Base-by-base conservation (phyloP, 2,113 vertebrate species). In the Coreoperca whiteheadi region DNA sequence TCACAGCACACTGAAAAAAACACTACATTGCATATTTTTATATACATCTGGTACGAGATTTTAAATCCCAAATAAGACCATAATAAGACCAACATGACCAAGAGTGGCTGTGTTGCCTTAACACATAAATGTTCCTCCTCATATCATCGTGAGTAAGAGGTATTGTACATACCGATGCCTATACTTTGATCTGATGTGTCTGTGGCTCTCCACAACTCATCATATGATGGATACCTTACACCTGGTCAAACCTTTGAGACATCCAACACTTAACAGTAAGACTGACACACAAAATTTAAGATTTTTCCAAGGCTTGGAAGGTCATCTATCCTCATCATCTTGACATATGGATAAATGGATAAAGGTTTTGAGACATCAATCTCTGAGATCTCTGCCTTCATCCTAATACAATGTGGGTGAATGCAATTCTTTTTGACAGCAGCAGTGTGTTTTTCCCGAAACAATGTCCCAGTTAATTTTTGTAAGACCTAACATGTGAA, bases 171-270 rank as follows among this genome's bases (percentile, higher is more conserved):
- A 34, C 16, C 56, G 9, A 51, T n/a, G 59, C 82, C 51, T 54
- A 32, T 60, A 68, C 4, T 25, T 59, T 59, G 34, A 37, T 12
- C 32, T 77, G 61, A 46, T 69, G 48, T 73, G 12, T 54, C 16
- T 74, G 56, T 25, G 57, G 73, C 60, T 75, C 8, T 30, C 75
- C n/a, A 16, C 32, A 70, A 2, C 59, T 68, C 60, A 57, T 64
- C 48, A 71, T 23, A 3, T 68, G 15, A 59, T 37, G 28, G n/a
- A 65, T 66, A 30, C n/a, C 7, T 6, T 72, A 51, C 6, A 21
- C 61, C 16, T 66, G 14, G 64, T 64, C 48, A 54, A 21, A 61
- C 1, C 8, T 28, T 10, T 28, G 5, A 39, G 9, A 43, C 16
- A 30, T 60, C 11, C n/a, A 8, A 41, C 3, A 39, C n/a, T 59